Evolutionary conservation across 2,113 vertebrate genomes (phyloP).

Genomic region (Campylomormyrus tamandua): DNA sequence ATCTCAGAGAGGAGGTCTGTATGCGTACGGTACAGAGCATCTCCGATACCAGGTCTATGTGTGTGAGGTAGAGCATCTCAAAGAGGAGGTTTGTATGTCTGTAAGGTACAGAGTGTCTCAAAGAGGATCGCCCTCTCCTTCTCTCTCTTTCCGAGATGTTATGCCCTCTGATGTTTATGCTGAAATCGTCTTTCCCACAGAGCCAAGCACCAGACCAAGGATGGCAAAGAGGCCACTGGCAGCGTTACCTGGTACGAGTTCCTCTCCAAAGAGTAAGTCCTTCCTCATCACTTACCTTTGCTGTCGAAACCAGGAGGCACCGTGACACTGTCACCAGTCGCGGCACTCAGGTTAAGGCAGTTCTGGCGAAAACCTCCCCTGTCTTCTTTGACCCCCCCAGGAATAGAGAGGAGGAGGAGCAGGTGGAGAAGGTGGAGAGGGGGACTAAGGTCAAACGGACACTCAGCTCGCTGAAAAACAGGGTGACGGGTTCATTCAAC

Average conservation of each 20-base stretch:
- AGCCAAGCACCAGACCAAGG: conserved; percentile 56
- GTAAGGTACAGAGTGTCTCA: not conserved
- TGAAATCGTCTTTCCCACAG: conserved; percentile 49
- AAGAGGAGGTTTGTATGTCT: not conserved
- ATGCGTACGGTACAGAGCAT: not conserved
- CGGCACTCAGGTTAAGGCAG: not conserved
- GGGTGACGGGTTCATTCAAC: conserved; percentile 83
- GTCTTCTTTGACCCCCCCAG: conserved; percentile 25
- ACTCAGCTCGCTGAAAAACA: conserved; percentile 79
- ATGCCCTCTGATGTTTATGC: not conserved
- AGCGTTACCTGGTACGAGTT: conserved; percentile 96
- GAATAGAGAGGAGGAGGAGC: conserved; percentile 68
- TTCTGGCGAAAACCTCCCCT: not conserved
- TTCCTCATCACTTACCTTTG: not conserved
- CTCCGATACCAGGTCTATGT: not conserved
- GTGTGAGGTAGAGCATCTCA: not conserved
- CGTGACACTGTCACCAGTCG: not conserved
- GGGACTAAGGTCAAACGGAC: conserved; percentile 79
- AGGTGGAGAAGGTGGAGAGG: conserved; percentile 66
- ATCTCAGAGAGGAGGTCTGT: not conserved
- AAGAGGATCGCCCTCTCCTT: not conserved
- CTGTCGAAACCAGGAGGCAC: not conserved
- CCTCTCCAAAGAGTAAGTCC: conserved; percentile 80
- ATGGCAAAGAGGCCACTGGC: conserved; percentile 46
- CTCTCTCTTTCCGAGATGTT: not conserved